Conservation (phyloP, 1,140 invertebrate species). For the Ridgeia piscesae region DNA sequence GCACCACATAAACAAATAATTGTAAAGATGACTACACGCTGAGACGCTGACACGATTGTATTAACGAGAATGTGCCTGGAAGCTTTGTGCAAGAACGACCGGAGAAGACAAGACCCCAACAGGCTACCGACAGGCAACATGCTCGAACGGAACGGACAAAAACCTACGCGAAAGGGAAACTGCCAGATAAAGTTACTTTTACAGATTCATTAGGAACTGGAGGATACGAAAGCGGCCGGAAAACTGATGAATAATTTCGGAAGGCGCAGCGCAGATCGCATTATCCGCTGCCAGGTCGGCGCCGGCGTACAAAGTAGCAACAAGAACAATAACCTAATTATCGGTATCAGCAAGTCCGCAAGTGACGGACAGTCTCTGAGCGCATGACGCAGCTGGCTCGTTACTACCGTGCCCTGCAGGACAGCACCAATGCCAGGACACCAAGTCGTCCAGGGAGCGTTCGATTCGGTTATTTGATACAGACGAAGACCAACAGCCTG, state of each 20-base stretch:
- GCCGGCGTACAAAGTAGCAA: background rate
- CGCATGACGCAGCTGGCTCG: background rate
- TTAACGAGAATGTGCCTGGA: too few species aligned
- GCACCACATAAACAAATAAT: too few species aligned
- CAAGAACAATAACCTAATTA: background rate
- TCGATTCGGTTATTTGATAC: background rate
- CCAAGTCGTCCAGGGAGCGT: background rate
- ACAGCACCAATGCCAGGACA: background rate
- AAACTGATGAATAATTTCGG: too few species aligned
- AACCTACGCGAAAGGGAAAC: background rate
- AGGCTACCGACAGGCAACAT: too few species aligned
- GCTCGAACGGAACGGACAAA: background rate
- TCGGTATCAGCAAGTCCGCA: background rate
- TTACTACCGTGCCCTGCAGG: background rate
- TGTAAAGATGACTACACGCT: too few species aligned
- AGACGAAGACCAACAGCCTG: background rate
- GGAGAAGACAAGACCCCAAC: too few species aligned
- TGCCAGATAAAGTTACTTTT: background rate
- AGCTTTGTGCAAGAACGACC: too few species aligned
- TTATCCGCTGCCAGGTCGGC: too few species aligned
- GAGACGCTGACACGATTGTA: too few species aligned
- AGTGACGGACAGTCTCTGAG: background rate
- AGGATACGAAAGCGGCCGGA: too few species aligned
- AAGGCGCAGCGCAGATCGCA: too few species aligned
- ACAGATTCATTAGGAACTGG: too few species aligned